Conservation (phyloP, 2,797 vertebrate genomes). For the Diglossa cyanea region DNA sequence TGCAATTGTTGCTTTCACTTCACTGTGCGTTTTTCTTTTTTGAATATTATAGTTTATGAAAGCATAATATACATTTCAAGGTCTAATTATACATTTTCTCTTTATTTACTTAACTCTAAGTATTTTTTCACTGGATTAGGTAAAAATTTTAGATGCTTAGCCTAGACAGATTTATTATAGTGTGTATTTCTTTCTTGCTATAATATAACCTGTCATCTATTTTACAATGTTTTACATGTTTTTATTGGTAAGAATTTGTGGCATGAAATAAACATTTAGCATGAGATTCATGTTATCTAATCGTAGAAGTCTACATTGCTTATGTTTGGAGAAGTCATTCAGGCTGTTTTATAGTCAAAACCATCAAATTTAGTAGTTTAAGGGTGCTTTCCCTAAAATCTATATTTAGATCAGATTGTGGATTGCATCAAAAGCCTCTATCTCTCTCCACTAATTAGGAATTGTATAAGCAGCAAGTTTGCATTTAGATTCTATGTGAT, state of each 20-base stretch:
- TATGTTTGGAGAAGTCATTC: background rate
- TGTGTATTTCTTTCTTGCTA: background rate
- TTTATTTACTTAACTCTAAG: background rate
- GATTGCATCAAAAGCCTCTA: background rate
- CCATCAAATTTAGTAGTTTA: background rate
- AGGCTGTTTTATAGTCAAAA: background rate
- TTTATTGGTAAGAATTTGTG: background rate
- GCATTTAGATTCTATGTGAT: background rate
- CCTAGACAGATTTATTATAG: background rate
- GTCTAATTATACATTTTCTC: background rate
- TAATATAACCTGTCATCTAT: background rate
- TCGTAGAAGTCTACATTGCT: background rate
- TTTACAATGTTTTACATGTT: background rate
- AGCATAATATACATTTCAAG: background rate
- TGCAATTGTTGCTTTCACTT: background rate
- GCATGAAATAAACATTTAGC: background rate
- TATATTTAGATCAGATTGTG: background rate
- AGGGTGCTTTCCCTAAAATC: background rate
- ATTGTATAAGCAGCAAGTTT: background rate
- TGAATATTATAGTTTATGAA: background rate
- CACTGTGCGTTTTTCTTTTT: background rate
- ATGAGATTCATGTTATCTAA: background rate
- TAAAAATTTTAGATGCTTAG: background rate
- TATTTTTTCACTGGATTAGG: background rate
- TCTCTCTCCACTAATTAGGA: background rate